Conservation (phyloP, 2,888 invertebrate genomes). For the Mimachlamys varia region DNA sequence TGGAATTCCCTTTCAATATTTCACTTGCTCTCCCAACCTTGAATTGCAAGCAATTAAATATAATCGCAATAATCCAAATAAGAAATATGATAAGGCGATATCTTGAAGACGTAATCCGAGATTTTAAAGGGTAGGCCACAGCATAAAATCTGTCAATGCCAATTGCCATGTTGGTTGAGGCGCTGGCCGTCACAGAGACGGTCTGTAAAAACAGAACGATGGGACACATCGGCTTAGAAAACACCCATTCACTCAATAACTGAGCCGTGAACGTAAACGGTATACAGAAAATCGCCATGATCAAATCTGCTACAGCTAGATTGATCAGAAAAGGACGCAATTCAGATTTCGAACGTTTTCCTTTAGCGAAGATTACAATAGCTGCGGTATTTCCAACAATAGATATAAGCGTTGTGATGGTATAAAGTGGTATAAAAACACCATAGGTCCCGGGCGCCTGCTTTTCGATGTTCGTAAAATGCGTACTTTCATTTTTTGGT, state of each 20-base stretch:
- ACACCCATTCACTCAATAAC: conserved; percentile 81
- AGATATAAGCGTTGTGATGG: conserved; percentile 81
- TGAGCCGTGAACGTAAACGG: conserved; percentile 89
- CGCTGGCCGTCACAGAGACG: conserved; percentile 81
- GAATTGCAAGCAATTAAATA: conserved; percentile 81
- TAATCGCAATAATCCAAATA: conserved; percentile 81
- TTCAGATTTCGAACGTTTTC: conserved; percentile 78
- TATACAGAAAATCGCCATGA: conserved; percentile 95
- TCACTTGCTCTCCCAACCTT: conserved; percentile 65
- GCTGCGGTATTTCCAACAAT: conserved; percentile 82
- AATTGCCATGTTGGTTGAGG: conserved; percentile 82
- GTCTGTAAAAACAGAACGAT: conserved; percentile 82
- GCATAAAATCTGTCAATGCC: conserved; percentile 82
- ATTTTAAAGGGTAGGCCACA: conserved; percentile 76
- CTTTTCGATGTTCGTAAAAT: neutral
- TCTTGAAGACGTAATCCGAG: conserved; percentile 79
- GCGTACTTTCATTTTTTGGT: neutral
- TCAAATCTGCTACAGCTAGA: conserved; percentile 93
- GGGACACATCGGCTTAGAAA: conserved; percentile 82
- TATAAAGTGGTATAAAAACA: conserved; percentile 80
- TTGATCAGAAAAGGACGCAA: conserved; percentile 88
- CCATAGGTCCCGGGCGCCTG: neutral
- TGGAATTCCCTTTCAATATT: conserved; percentile 38
- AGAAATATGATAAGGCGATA: conserved; percentile 79
- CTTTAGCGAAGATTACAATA: conserved; percentile 81